A percentile compares a stretch with the other conserved stretches of the same genome.
Conservation (phyloP, 2,888 invertebrate species). For the Ryuthela nishihirai region DNA sequence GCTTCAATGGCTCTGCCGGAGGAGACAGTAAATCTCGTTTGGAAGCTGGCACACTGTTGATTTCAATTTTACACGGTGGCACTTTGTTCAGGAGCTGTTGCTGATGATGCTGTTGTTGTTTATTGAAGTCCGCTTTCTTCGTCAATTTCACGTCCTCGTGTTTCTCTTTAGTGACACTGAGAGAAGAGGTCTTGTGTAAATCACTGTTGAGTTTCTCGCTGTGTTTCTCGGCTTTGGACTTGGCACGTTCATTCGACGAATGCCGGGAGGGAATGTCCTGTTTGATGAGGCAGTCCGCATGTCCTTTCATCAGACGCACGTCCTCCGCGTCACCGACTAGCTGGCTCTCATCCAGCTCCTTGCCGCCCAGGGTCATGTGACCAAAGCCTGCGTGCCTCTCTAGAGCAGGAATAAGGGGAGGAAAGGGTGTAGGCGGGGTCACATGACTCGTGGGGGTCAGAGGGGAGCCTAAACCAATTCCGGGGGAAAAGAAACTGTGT, state of each 20-base stretch:
- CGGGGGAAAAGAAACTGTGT: conserved; percentile 37
- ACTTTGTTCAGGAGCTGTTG: conserved; percentile 1
- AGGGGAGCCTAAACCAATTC: conserved; percentile 37
- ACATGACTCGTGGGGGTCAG: conserved; percentile 40
- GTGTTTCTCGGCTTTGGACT: conserved; percentile 18
- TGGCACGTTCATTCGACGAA: conserved; percentile 21
- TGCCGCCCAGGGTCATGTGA: conserved; percentile 30
- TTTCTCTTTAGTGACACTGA: conserved; percentile 1
- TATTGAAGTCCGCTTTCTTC: conserved; percentile 2
- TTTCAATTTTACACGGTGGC: conserved; percentile 24
- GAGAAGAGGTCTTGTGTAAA: conserved; percentile 8
- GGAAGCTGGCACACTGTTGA: conserved; percentile 22
- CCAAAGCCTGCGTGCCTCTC: conserved; percentile 31
- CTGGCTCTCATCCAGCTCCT: conserved; percentile 28
- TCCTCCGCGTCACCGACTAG: conserved; percentile 18
- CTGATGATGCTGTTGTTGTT: conserved; percentile 10
- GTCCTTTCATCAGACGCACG: conserved; percentile 11
- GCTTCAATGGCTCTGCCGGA: conserved; percentile 23
- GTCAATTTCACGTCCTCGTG: conserved; percentile 11
- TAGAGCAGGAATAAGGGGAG: conserved; percentile 66
- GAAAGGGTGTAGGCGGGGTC: conserved; percentile 62
- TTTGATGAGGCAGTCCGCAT: conserved; percentile 23
- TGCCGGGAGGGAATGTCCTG: conserved; percentile 20
- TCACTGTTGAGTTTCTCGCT: conserved; percentile 19
- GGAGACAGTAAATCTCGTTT: conserved; percentile 28